Evolutionary conservation across 2,113 vertebrate species (phyloP), one percentile per base, ranked within the genome.

Genomic region (Hypomesus transpacificus): DNA sequence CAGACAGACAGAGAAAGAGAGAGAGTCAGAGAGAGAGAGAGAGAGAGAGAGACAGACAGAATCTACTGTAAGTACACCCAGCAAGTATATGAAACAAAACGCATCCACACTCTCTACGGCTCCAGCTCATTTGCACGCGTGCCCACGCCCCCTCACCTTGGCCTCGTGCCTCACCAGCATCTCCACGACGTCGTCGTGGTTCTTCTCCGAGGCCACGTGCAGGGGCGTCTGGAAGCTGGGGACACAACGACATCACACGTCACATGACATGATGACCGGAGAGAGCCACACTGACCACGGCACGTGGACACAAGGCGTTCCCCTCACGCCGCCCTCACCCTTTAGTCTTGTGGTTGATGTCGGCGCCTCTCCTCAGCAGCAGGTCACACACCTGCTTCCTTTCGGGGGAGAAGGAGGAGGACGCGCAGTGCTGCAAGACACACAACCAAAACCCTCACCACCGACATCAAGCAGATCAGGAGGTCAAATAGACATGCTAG

Each of bases 121-220:
- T 9, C 39, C 7, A 46, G 5, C 39, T 46, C 7, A 28, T 18
- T 21, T 31, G 31, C 4, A 7, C 61, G 11, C 22, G 39, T 3
- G 9, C 3, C 1, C 22, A 53, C 51, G 2, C 18, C 2, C 24
- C 34, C 69, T 18, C 85, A 99, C 97, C 96, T 98, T 99, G 54
- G 96, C 96, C 53, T 95, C 96, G 3, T 99, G 96, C 84, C 98
- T 99, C 90, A 98, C 96, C 20, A 99, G 90, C 59, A 98, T 96
- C 80, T 99, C 97, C 88, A 98, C 91, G 50, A 98, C 95, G 74
- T 99, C 97, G n/a, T 98, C 98, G 82, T 99, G 96, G 68, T 96
- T 95, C 74, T 95, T 94, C 82, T 99, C 97, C 28, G 96, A 95
- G 8, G 96, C 96, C 50, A 98, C 94, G n/a, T 99, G 97, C 63